Base-by-base conservation (phyloP, 1,140 invertebrate genomes). In the Copidosoma floridanum region DNA sequence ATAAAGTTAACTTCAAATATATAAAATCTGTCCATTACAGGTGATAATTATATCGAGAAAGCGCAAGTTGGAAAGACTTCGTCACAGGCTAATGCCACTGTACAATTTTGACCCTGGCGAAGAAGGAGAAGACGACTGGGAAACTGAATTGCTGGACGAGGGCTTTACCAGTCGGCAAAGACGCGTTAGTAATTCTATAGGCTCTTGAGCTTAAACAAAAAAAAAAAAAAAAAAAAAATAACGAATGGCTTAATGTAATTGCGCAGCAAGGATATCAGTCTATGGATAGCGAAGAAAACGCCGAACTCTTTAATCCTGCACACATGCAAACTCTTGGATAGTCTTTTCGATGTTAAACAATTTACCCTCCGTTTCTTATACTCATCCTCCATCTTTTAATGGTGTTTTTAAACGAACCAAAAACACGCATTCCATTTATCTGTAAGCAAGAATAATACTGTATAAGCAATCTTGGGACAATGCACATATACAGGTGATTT, bases 51-150 rank as follows among this genome's bases (percentile, higher is more conserved):
- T 82, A 61, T 75, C 82, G 21, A 74, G 81, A 40, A 81, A 82
- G 59, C 68, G 80, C 40, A 79, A 84, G 66, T 67, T 86, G 63
- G 85, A 87, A 59, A 76, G 81, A 63, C 68, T 86, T 12, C 74
- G 85, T 18, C 85, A 87, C 65, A 82, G 85, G 68, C 68, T 87
- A 14, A 85, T 87, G 84, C 85, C 85, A n/a, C 72, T 86, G 62
- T 87, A 87, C 63, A 86, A 85, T 67, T 87, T 86, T 76, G 85
- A 86, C 65, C 84, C 85, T 40, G 80, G 80, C 24, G 84, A 85
- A 68, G 84, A 85, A 61, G 84, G 77, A 7, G 83, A 72, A 65
- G 81, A 84, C 61, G 85, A 86, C 51, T 86, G 85, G 85, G 85
- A 87, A 69, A 82, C 83, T 11, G 85, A 86, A 68, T 71, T 86